phyloP scores from a whole-genome alignment of 1,140 invertebrate species.

The Drosophila quadrilineata region DNA sequence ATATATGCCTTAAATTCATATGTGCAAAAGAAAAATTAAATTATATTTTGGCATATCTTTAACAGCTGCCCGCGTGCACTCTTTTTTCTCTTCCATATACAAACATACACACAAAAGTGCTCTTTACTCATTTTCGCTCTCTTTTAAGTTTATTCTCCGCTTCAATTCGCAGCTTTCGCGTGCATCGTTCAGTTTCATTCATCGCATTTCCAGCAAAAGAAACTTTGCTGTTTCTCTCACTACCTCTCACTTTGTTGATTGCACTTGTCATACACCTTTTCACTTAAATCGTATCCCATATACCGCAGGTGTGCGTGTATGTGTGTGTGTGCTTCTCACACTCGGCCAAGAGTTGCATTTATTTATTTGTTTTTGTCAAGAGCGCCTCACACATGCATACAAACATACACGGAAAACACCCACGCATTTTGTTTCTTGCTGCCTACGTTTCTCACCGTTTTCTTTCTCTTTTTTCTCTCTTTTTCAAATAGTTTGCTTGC shows the following conservation, averaged over 20 bases:
- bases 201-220: background rate
- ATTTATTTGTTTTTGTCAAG: background rate
- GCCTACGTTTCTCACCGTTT: conserved; percentile 36
- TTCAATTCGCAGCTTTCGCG: no score
- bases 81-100: no score
- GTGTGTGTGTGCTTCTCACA: no score
- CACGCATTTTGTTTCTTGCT: conserved; percentile 33
- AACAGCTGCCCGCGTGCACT: no score
- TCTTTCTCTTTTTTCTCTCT: conserved; percentile 49
- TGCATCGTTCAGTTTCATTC: conserved; percentile 15
- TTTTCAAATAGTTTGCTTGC: conserved; percentile 66
- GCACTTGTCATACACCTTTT: background rate
- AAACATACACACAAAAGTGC: no score
- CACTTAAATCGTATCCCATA: background rate
- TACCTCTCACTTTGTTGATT: background rate
- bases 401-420: background rate
- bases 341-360: no score
- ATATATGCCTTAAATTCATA: no score
- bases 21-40: no score
- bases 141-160: no score
- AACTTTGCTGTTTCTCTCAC: background rate
- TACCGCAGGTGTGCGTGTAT: background rate
- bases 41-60: no score
- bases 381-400: background rate
- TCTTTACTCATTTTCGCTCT: no score